A percentile compares a stretch with the other conserved stretches of the same genome.
These are phyloP conservation scores for Cheilosia urbana DNA, from an alignment of 2,888 invertebrate species.

Conservation along the genomic window DNA sequence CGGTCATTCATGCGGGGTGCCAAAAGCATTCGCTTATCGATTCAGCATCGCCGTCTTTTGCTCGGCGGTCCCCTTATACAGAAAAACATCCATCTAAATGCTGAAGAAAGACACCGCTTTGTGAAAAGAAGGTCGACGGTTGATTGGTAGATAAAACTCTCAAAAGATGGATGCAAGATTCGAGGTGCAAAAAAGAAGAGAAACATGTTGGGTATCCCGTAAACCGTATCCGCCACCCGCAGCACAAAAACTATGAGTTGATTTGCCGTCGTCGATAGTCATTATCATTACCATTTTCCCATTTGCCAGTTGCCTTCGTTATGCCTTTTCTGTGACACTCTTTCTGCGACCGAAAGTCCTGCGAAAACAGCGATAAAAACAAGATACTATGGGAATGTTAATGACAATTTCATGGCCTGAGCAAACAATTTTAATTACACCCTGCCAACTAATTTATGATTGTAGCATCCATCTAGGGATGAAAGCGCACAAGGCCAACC, in stretches of 20 bases:
- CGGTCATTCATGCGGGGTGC: conserved; percentile 41
- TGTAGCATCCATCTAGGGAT: conserved; percentile 9
- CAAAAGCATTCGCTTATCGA: conserved; percentile 39
- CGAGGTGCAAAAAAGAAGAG: neutral
- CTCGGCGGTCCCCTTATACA: neutral
- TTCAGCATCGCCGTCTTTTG: conserved; percentile 13
- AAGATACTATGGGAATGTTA: conserved; percentile 29
- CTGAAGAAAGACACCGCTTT: conserved; percentile 20
- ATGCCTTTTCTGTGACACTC: neutral
- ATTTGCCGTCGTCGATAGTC: conserved; percentile 40
- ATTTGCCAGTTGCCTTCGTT: conserved; percentile 15
- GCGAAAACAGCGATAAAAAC: conserved; percentile 27
- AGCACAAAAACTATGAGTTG: neutral
- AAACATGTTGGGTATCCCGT: conserved; percentile 18
- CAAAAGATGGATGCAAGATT: conserved; percentile 30
- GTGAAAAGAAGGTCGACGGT: neutral
- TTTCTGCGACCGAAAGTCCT: conserved; percentile 15
- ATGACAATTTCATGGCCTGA: conserved; percentile 50
- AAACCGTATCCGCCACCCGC: conserved; percentile 27
- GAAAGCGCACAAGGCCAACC: conserved; percentile 10
- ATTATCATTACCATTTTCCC: conserved; percentile 30
- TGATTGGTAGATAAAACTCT: neutral
- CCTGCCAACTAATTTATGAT: conserved; percentile 41
- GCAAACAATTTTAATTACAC: conserved; percentile 55
- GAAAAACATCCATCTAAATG: conserved; percentile 50